Base-by-base conservation (phyloP, 2,888 invertebrate species). In the Acronicta psi region DNA sequence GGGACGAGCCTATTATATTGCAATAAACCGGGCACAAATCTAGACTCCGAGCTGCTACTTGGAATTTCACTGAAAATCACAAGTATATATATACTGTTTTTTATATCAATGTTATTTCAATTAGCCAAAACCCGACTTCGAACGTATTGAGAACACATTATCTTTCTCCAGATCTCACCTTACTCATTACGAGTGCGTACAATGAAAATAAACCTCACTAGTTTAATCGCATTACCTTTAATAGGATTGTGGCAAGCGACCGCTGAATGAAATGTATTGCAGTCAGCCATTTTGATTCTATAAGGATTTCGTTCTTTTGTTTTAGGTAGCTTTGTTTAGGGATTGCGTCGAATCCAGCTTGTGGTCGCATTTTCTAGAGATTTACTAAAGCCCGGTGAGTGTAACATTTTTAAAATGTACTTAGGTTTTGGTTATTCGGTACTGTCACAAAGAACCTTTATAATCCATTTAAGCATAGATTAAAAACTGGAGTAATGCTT, bases 151-250 rank as follows among this genome's bases (percentile, higher is more conserved):
- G 37, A 25, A 43, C 49, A 29, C 49, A 29, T 62, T 36, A 23
- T 3, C 23, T 10, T 11, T 31, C 50, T 54, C 1, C 6, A 34
- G 13, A 34, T 20, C 51, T 53, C 38, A 68, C 53, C 62, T 58
- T 42, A 11, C 9, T 25, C 29, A 13, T 42, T 51, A n/a, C 13
- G 8, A 36, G 18, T 59, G 45, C 46, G 59, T 59, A 55, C 56
- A 44, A 56, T 66, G 70, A 73, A 75, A 75, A 61, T 69, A 57
- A 66, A 73, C 29, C 49, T 65, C 60, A 71, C 71, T 63, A 69
- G 49, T 52, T 49, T 71, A 77, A 77, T 75, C 73, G 69, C 53
- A 75, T 77, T 72, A 71, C 44, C 42, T 5, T 25, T 73, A 77
- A 77, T 73, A 69, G 73, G 77, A 77, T 77, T 77, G 70, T 51